Conservation (phyloP, 2,888 invertebrate genomes). For the Sminthurinus aureus region DNA sequence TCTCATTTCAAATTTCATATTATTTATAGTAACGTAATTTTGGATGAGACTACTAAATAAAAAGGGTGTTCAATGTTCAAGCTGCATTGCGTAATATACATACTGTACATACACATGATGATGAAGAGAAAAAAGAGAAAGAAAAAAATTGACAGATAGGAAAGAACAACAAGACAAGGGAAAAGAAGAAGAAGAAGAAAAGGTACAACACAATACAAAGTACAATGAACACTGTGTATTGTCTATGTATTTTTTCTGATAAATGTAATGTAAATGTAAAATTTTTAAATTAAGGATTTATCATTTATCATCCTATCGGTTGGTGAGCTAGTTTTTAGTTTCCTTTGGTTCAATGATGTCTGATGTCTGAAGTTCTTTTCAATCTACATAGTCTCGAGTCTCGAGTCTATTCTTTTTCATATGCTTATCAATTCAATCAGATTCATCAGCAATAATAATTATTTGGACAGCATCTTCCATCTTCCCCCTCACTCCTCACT, state of each 20-base stretch:
- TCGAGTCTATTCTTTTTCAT: background rate
- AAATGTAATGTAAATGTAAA: constrained; percentile 9
- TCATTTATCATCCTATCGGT: constrained; percentile 30
- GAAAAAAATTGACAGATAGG: background rate
- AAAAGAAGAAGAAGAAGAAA: background rate
- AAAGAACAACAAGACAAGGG: background rate
- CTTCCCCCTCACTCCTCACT: background rate
- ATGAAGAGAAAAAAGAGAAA: background rate
- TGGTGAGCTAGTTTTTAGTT: background rate
- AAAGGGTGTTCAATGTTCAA: too few relatives aligned
- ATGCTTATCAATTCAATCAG: constrained; percentile 17
- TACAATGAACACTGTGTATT: background rate
- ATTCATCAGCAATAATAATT: background rate
- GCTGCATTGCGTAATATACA: background rate
- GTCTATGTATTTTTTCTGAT: background rate
- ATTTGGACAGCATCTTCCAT: background rate
- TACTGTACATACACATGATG: background rate
- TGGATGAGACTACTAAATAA: too few relatives aligned
- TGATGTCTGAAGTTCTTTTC: background rate
- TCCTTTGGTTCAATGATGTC: constrained; percentile 1
- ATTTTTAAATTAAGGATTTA: constrained; percentile 34
- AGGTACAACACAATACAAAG: too few relatives aligned
- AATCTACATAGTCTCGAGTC: background rate
- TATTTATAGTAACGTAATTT: too few relatives aligned
- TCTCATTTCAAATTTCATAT: too few relatives aligned